phyloP scores from a whole-genome alignment of 2,888 invertebrate species.

The Formica aserva region DNA sequence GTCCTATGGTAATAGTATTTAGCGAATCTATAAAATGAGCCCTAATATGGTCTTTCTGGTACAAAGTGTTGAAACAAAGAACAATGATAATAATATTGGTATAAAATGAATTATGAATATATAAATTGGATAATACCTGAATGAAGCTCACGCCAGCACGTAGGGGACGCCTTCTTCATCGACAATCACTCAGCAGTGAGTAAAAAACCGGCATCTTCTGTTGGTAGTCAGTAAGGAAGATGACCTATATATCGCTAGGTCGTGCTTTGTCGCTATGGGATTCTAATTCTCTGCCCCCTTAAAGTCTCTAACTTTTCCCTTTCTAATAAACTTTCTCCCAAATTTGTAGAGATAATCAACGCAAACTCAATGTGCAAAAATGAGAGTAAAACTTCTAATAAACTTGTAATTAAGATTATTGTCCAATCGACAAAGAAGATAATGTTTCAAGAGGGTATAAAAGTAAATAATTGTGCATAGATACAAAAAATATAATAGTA shows the following conservation, averaged over 20 bases:
- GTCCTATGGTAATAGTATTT: conserved; percentile 70
- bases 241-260: conserved; percentile 85
- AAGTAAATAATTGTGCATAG: conserved; percentile 67
- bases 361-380: conserved; percentile 75
- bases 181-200: conserved; percentile 86
- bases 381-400: conserved; percentile 66
- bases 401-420: conserved; percentile 71
- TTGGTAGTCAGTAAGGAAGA: conserved; percentile 86
- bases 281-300: conserved; percentile 81
- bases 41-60: conserved; percentile 71
- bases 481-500: conserved; percentile 61
- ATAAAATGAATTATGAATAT: conserved; percentile 86
- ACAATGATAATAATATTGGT: conserved; percentile 83
- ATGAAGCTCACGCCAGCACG: conserved; percentile 86
- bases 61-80: conserved; percentile 81
- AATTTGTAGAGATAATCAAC: conserved; percentile 70
- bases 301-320: conserved; percentile 74
- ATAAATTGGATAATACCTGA: conserved; percentile 89
- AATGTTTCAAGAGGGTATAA: conserved; percentile 60
- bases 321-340: conserved; percentile 68
- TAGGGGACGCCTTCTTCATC: conserved; percentile 86
- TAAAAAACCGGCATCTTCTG: conserved; percentile 86
- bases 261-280: conserved; percentile 85
- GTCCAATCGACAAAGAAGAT: conserved; percentile 68
- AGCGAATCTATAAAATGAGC: conserved; percentile 74